Conservation (phyloP, 2,888 invertebrate species). For the Parasteatoda lunata region DNA sequence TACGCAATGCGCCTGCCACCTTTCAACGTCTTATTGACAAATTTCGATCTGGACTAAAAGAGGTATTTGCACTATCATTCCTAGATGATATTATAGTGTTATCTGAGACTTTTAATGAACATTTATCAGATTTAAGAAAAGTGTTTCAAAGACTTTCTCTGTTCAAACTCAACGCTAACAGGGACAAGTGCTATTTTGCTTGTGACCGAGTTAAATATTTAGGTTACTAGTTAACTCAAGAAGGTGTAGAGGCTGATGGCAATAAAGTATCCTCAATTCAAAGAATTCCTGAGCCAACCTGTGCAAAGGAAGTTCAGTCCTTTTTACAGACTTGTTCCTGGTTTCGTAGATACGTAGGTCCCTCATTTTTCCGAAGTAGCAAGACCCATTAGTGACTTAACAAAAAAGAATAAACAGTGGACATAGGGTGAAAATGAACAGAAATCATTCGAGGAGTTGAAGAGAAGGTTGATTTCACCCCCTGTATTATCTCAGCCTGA, state of each 20-base stretch:
- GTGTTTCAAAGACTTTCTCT: constrained; percentile 15
- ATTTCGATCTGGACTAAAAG: neutral
- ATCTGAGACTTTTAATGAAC: constrained; percentile 11
- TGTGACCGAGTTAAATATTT: constrained; percentile 12
- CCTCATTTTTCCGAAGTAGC: constrained; percentile 11
- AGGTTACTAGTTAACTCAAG: neutral
- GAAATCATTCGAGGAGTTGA: constrained; percentile 13
- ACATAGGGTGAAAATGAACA: neutral
- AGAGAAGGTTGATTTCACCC: constrained; percentile 10
- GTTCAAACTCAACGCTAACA: neutral
- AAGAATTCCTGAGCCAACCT: neutral
- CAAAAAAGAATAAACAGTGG: constrained; percentile 12
- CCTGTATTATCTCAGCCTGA: constrained; percentile 11
- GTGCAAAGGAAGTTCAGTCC: constrained; percentile 15
- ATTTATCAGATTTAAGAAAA: constrained; percentile 13
- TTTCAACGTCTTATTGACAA: neutral
- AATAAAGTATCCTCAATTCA: neutral
- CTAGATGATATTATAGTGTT: constrained; percentile 10
- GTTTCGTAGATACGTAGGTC: constrained; percentile 9
- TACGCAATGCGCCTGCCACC: too few relatives aligned
- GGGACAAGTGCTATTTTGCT: neutral
- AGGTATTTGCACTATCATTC: neutral
- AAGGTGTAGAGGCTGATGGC: constrained; percentile 13
- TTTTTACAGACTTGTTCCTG: too few relatives aligned
- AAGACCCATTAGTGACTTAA: constrained; percentile 13